Evolutionary conservation across 1,140 invertebrate species (phyloP).

Genomic region (Geopemphigus sp.): DNA sequence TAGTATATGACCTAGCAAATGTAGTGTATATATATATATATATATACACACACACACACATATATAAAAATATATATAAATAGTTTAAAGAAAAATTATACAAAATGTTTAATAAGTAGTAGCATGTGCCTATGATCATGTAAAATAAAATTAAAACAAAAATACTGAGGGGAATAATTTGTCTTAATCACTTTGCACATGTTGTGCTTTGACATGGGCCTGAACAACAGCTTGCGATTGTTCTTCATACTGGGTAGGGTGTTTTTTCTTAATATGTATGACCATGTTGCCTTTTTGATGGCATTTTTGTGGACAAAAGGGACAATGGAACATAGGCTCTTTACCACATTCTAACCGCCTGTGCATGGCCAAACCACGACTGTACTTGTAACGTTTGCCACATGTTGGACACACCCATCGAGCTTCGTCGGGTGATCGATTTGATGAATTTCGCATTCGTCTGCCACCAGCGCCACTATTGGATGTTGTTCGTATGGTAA

Average conservation of each 20-base stretch:
- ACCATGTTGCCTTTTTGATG: constrained; percentile 53
- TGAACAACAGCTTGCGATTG: constrained; percentile 45
- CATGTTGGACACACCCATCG: constrained; percentile 52
- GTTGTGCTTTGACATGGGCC: constrained; percentile 46
- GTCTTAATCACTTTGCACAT: constrained; percentile 31
- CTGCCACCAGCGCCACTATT: constrained; percentile 14
- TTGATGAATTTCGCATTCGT: constrained; percentile 40
- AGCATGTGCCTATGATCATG: constrained; percentile 21
- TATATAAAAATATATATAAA: constrained; percentile 1
- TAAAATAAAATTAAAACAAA: constrained; percentile 41
- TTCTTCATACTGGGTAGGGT: constrained; percentile 49
- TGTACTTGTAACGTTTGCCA: constrained; percentile 52
- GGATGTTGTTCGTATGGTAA: constrained; percentile 40
- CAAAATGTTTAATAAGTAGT: constrained; percentile 43
- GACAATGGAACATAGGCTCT: constrained; percentile 53
- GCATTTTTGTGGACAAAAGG: constrained; percentile 53
- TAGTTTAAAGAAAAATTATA: constrained; percentile 29
- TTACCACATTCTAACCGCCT: constrained; percentile 52
- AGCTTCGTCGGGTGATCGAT: constrained; percentile 50
- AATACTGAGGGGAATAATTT: constrained; percentile 38
- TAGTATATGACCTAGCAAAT: constrained; percentile 37
- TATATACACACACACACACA: constrained; percentile 1
- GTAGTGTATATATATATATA: background rate
- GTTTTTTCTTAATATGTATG: constrained; percentile 52
- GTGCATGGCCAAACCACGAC: constrained; percentile 52